Base-by-base conservation (phyloP, 2,797 vertebrate species). In the Ateles fusciceps region DNA sequence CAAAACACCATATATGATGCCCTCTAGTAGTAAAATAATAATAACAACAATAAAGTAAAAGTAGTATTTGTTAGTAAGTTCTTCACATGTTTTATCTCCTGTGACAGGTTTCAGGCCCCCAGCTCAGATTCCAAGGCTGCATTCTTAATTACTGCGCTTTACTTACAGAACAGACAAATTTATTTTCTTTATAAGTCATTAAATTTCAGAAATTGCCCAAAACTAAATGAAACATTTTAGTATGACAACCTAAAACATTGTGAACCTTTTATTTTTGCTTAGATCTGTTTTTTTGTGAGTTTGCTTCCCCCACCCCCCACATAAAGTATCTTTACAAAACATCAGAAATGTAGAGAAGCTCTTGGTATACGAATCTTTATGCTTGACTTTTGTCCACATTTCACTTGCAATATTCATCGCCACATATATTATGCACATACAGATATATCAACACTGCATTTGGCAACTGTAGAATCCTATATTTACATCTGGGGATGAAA, bases 371-470 rank as follows among this genome's bases (percentile, higher is more conserved):
- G 81, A 64, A 75, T 39, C 3, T 55, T 94, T 39, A 33, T 79
- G 39, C 30, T 83, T 88, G 78, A 83, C 26, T 61, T 92, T 72
- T 61, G 61, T 52, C 46, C 4, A 3, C 19, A 46, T 39, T 90
- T 92, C 46, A 85, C 57, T 85, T 92, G 13, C 57, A 59, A 36
- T 85, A 75, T 89, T 96, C 95, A 94, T 91, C 86, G 48, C 48
- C 84, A 19, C 19, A 48, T 78, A 52, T 17, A 80, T 83, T 96
- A 72, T 61, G 21, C 42, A 75, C 26, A 36, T 22, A 24, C 5
- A 86, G 42, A 74, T 75, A 15, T 11, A 89, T 78, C 30, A 36
- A 9, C 59, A 39, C 21, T 76, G 50, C 3, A 5, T 80, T 78
- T 85, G 85, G n/a, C 36, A 90, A 52, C 46, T 83, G 72, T 42